These are phyloP conservation scores for Megaleporinus macrocephalus DNA, from an alignment of 2,113 vertebrate species.

Conservation along the genomic window DNA sequence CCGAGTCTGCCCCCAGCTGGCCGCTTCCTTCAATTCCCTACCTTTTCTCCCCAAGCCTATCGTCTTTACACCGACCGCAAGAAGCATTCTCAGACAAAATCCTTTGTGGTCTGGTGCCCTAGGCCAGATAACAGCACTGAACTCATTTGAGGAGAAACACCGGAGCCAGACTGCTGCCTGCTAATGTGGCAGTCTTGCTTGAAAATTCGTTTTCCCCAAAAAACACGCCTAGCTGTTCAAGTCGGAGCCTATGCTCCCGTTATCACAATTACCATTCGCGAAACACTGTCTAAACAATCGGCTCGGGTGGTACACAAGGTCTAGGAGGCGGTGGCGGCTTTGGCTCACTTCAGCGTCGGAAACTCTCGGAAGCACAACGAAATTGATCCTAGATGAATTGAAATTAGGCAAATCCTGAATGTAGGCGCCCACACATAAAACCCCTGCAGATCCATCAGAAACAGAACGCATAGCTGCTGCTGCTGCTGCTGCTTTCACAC, in stretches of 20 bases:
- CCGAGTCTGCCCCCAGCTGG: constrained; percentile 54
- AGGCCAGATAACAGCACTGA: constrained; percentile 11
- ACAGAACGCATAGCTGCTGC: background rate
- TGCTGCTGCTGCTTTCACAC: background rate
- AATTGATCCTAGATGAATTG: background rate
- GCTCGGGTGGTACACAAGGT: constrained; percentile 18
- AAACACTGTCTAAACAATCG: constrained; percentile 4
- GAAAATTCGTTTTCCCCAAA: background rate
- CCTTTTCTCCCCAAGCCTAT: background rate
- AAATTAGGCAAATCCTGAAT: background rate
- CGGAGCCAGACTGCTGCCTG: constrained; percentile 3
- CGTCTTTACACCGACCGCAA: constrained; percentile 11
- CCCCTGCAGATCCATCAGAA: background rate
- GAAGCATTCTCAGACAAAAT: background rate
- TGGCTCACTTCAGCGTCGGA: constrained; percentile 11
- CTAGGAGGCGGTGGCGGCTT: background rate
- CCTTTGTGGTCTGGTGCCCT: constrained; percentile 12
- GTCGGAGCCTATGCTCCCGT: background rate
- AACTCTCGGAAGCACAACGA: background rate
- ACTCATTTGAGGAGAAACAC: constrained; percentile 4
- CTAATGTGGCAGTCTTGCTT: constrained; percentile 9
- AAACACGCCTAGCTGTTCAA: constrained; percentile 1
- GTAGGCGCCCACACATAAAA: background rate
- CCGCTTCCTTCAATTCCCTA: background rate
- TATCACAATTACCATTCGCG: constrained; percentile 27